Conservation (phyloP, 2,113 vertebrate genomes). For the Burhinus oedicnemus region DNA sequence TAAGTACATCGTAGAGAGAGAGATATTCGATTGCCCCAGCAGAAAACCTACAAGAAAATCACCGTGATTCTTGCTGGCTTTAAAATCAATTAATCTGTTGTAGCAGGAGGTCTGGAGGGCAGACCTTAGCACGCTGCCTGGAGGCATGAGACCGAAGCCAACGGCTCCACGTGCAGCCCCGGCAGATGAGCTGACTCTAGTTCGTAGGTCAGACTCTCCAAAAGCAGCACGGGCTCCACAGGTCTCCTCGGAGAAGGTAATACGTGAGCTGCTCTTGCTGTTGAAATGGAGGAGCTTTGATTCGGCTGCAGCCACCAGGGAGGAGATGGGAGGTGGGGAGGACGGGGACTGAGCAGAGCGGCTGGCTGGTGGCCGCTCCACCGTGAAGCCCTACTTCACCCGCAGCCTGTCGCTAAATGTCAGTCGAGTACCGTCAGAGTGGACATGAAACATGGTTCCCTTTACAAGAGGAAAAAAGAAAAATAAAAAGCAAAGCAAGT, state of each 20-base stretch:
- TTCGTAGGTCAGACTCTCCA: not conserved
- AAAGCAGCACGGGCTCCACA: not conserved
- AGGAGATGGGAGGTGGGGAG: not conserved
- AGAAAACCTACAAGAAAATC: not conserved
- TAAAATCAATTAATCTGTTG: not conserved
- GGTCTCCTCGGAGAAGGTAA: not conserved
- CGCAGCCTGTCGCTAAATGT: not conserved
- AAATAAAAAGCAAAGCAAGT: not conserved
- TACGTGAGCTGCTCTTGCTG: not conserved
- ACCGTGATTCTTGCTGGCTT: not conserved
- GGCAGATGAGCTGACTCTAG: not conserved
- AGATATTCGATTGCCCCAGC: not conserved
- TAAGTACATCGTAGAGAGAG: not conserved
- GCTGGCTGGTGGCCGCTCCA: not conserved
- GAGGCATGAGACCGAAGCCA: not conserved
- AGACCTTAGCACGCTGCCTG: not conserved
- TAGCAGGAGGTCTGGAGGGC: not conserved
- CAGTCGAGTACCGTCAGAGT: not conserved
- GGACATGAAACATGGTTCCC: not conserved
- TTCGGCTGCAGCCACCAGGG: not conserved
- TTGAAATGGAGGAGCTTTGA: not conserved
- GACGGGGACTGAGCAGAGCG: not conserved
- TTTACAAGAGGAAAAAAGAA: not conserved
- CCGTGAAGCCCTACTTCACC: not conserved
- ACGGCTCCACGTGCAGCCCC: not conserved